These are phyloP conservation scores for Anguilla japonica DNA, from an alignment of 2,113 vertebrate species.

Conservation along the genomic window DNA sequence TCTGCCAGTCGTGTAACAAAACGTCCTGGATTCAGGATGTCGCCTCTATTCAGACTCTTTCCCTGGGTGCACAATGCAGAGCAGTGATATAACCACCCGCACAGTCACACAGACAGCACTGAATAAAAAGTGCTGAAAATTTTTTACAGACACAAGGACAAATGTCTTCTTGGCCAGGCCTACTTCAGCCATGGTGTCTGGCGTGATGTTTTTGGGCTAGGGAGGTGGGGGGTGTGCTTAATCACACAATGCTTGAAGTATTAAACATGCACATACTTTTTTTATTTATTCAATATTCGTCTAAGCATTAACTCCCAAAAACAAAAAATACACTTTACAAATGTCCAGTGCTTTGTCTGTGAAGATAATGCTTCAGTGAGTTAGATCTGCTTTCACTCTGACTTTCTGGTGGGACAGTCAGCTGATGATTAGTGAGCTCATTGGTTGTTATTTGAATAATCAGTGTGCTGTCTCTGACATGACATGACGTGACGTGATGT, in stretches of 20 bases:
- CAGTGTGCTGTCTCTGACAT: no score
- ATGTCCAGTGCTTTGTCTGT: no score
- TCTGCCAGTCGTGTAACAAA: slow-evolving; percentile 21
- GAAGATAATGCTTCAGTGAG: not conserved
- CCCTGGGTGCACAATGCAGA: slow-evolving; percentile 11
- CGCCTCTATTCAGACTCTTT: slow-evolving; percentile 36
- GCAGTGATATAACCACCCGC: slow-evolving; percentile 43
- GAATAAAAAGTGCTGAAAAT: not conserved
- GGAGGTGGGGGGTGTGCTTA: not conserved
- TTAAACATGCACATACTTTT: not conserved
- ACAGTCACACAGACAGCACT: not conserved
- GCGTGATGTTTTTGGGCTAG: not conserved
- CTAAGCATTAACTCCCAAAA: no score
- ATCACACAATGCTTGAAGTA: not conserved
- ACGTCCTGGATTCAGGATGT: slow-evolving; percentile 27
- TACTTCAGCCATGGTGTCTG: not conserved
- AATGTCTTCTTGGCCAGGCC: not conserved
- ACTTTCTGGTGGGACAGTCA: not conserved
- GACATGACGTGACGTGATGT: no score
- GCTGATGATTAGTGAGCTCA: no score
- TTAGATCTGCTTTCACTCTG: not conserved
- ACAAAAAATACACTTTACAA: no score
- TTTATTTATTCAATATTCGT: not conserved
- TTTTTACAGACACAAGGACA: not conserved
- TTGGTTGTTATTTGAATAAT: no score